Base-by-base conservation (phyloP, 2,113 vertebrate genomes). In the Corythaeola cristata region DNA sequence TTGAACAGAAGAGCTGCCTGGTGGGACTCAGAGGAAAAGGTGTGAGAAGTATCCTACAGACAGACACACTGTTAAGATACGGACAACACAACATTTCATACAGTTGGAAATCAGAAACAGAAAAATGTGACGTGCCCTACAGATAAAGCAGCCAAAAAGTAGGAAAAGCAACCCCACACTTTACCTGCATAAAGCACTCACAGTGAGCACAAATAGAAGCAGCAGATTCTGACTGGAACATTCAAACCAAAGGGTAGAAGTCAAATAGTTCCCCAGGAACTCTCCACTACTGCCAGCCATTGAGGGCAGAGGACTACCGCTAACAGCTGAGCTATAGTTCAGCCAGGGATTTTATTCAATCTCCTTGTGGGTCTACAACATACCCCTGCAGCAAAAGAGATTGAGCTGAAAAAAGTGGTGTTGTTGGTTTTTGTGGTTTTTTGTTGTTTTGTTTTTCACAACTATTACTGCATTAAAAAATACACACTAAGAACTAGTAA, bases 291-390 rank as follows among this genome's bases (percentile, higher is more conserved):
- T 94, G 94, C 96, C 95, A 96, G 96, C 75, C 96, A 97, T 84
- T 90, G 95, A 97, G 96, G 95, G 94, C 93, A 97, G 96, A 95
- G 75, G 95, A 52, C 96, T 97, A 96, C 92, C 9, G 93, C 96
- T 96, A 97, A 97, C 93, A 97, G 94, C 96, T 96, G 96, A 97
- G 96, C 96, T 96, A 97, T 59, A 97, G 88, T 95, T 96, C 94
- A 97, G 91, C 92, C 93, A 88, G 90, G 89, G 72, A 93, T 95
- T 97, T 96, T 95, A 96, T 94, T 94, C 96, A 96, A 84, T 93
- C 95, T 97, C 96, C 92, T 96, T 96, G 95, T 56, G 90, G 95
- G 93, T 95, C 93, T 97, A 95, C 95, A 97, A 97, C 95, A 96
- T 94, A 96, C 90, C 90, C 95, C 95, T 97, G 96, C 92, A 96